Conservation (phyloP, 2,113 vertebrate species). For the Rhombomys opimus region DNA sequence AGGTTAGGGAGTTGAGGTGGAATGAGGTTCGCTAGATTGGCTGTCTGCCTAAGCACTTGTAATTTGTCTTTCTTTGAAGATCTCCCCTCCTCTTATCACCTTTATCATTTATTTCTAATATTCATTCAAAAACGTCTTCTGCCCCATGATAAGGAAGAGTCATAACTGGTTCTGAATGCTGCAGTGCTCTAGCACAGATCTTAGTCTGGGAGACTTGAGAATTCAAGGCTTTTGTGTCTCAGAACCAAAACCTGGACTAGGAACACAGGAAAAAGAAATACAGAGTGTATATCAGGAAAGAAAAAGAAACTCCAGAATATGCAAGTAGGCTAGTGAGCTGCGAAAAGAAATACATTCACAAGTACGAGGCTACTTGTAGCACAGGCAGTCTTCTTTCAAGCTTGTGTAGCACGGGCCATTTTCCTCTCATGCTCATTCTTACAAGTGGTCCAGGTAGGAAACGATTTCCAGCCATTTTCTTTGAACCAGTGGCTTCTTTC, state of each 20-base stretch:
- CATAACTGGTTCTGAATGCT: not conserved
- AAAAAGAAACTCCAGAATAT: not conserved
- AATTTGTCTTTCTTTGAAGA: conserved; percentile 65
- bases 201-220: not conserved
- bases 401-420: not conserved
- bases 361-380: too few relatives aligned
- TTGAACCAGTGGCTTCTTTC: not conserved
- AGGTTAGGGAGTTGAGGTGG: conserved; percentile 46
- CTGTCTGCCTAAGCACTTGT: conserved; percentile 64
- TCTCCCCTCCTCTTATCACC: not conserved
- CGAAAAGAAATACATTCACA: not conserved
- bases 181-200: not conserved
- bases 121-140: not conserved
- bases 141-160: not conserved
- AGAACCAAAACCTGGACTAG: not conserved
- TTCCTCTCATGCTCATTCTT: not conserved
- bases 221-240: not conserved
- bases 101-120: not conserved
- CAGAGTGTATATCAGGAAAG: not conserved
- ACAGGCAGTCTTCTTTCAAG: not conserved
- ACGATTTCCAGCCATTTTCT: not conserved
- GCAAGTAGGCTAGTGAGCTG: not conserved
- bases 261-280: not conserved
- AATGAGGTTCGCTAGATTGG: conserved; percentile 61
- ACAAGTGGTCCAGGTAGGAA: not conserved